Evolutionary conservation across 2,113 vertebrate genomes (phyloP).

Genomic region (Forbesichthys agassizii): DNA sequence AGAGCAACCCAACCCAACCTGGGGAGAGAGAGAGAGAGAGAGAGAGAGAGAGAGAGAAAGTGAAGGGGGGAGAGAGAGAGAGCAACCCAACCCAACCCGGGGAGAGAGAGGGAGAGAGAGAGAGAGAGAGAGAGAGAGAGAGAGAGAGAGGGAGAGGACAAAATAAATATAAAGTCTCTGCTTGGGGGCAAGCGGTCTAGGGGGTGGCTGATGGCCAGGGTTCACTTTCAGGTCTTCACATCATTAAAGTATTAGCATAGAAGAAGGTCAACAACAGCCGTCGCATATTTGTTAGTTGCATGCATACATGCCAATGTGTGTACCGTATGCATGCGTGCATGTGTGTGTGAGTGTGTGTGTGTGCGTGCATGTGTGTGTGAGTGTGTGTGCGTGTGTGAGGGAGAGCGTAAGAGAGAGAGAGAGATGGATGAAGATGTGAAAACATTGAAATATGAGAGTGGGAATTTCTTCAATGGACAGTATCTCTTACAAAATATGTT

Average conservation of each 20-base stretch:
- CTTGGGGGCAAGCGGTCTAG: constrained; percentile 66
- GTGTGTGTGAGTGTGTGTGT: constrained; percentile 13
- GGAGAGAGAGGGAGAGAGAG: too few species aligned
- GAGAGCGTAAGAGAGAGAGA: neutral
- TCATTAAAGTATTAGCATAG: constrained; percentile 30
- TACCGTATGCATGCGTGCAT: neutral
- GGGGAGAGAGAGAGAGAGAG: too few species aligned
- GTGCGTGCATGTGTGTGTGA: neutral
- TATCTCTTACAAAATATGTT: too few species aligned
- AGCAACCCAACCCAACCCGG: too few species aligned
- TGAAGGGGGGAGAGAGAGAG: too few species aligned
- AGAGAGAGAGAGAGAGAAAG: too few species aligned
- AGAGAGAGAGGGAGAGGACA: too few species aligned
- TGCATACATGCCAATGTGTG: neutral
- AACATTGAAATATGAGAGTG: neutral
- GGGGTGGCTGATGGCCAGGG: constrained; percentile 64
- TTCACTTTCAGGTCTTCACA: constrained; percentile 73
- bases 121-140: too few species aligned
- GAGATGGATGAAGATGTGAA: neutral
- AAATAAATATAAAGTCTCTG: neutral
- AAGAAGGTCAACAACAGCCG: constrained; percentile 15
- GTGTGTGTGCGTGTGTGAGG: neutral
- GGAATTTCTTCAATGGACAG: neutral
- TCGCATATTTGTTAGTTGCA: constrained; percentile 15
- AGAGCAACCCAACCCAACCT: too few species aligned